Evolutionary conservation across 2,113 vertebrate species (phyloP), one percentile per base, ranked within the genome.

Genomic region (Syngnathoides biaculeatus): DNA sequence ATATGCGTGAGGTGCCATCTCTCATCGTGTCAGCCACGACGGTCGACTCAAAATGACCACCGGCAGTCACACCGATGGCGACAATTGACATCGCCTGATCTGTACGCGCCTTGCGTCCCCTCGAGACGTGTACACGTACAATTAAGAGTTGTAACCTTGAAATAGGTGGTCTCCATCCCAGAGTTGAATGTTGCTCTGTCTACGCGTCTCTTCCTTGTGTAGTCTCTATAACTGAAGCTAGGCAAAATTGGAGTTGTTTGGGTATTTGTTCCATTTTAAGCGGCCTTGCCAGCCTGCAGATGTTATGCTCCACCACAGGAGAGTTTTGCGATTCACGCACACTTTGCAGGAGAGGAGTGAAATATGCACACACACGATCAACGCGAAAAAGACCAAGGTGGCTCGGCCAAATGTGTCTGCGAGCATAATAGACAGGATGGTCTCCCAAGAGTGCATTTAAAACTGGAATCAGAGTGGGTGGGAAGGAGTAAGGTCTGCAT

Each of bases 391-490:
- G 38, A 60, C 20, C 58, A 60, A 60, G 35, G 38, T 60, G 30
- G 38, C 20, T 14, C 22, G 58, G 38, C 35, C 56, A 27, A 59
- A 4, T 38, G 15, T 15, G 30, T 58, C 27, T n/a, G 30, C 30
- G 58, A 40, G 58, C 58, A 10, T 40, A 40, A 40, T 22, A 60
- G 58, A 60, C 58, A 40, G 35, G 35, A 60, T 60, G 58, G 58
- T n/a, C 58, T 60, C 58, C 22, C 39, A 26, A 2, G 60, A 62
- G 60, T 26, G 39, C n/a, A 24, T 62, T 62, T 62, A 62, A 62
- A 43, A 43, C 39, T 15, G 60, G 39, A 11, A 62, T 62, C 58
- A 40, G 19, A 39, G 58, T n/a, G 35, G 39, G 26, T 1, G 38
- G 59, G 38, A 39, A 39, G 58, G 19, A 60, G 8, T 60, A 8